Conservation (phyloP, 2,888 invertebrate species). For the Acronicta aceris region DNA sequence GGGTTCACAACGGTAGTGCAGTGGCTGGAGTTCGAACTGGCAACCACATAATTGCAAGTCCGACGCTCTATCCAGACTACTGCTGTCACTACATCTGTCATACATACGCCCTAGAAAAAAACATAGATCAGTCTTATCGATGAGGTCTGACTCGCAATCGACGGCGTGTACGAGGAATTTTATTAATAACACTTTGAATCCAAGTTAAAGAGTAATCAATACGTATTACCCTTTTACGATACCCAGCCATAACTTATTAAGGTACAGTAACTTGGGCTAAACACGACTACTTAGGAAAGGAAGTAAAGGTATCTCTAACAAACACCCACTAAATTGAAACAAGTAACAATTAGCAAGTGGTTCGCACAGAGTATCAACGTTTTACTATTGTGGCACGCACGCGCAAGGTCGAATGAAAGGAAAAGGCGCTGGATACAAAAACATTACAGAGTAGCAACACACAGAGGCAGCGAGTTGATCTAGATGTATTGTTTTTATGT, state of each 20-base stretch:
- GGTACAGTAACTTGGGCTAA: neutral
- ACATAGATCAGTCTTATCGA: no score
- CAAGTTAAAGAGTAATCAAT: no score
- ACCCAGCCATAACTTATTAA: neutral
- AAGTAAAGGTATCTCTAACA: slow-evolving; percentile 13
- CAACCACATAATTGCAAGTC: no score
- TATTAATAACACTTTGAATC: no score
- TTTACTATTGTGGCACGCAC: slow-evolving; percentile 55
- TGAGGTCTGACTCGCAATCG: no score
- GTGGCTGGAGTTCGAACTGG: no score
- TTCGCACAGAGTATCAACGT: slow-evolving; percentile 44
- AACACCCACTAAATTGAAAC: slow-evolving; percentile 35
- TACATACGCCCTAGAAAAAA: no score
- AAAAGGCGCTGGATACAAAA: slow-evolving; percentile 76
- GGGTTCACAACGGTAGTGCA: no score
- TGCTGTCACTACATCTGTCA: no score
- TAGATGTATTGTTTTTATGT: slow-evolving; percentile 17
- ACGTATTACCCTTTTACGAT: neutral
- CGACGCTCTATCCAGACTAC: no score
- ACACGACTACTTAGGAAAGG: slow-evolving; percentile 7
- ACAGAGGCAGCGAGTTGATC: slow-evolving; percentile 53
- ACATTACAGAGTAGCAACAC: slow-evolving; percentile 63
- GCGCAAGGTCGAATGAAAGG: slow-evolving; percentile 85
- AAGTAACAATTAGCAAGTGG: slow-evolving; percentile 48
- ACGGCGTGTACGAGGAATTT: no score